These are phyloP conservation scores for Strigops habroptila DNA, from an alignment of 2,113 vertebrate species.

Conservation along the genomic window DNA sequence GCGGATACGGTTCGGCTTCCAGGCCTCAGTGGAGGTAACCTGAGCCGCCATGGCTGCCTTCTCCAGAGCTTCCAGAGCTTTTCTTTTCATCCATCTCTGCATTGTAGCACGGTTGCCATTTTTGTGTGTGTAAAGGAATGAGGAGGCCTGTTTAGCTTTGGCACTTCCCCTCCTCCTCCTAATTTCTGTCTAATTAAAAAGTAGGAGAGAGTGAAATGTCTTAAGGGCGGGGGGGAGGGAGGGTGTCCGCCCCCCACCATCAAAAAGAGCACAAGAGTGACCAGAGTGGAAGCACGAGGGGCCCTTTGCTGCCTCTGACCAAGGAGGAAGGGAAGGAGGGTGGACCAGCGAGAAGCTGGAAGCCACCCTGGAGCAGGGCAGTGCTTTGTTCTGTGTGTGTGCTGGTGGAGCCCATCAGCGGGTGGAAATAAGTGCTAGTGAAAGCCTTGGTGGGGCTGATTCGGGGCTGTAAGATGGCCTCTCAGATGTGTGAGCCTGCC, in stretches of 20 bases:
- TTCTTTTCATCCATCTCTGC: neutral
- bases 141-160: neutral
- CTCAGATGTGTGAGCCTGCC: neutral
- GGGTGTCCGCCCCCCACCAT: fast-evolving
- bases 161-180: neutral
- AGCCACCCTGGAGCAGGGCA: neutral
- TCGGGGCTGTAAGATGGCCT: conserved; percentile 43
- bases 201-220: neutral
- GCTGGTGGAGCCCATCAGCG: neutral
- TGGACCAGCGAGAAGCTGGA: neutral
- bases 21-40: neutral
- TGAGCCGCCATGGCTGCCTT: neutral
- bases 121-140: neutral
- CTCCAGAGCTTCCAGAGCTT: neutral
- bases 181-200: neutral
- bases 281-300: neutral
- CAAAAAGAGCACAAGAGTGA: neutral
- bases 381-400: neutral
- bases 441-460: neutral
- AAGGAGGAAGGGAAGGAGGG: neutral
- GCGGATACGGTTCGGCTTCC: neutral
- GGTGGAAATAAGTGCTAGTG: neutral
- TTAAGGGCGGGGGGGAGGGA: neutral
- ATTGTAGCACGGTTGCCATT: conserved; percentile 9
- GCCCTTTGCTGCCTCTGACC: neutral